Evolutionary conservation across 2,888 invertebrate species (phyloP).

Genomic region (Andrena bucephala): DNA sequence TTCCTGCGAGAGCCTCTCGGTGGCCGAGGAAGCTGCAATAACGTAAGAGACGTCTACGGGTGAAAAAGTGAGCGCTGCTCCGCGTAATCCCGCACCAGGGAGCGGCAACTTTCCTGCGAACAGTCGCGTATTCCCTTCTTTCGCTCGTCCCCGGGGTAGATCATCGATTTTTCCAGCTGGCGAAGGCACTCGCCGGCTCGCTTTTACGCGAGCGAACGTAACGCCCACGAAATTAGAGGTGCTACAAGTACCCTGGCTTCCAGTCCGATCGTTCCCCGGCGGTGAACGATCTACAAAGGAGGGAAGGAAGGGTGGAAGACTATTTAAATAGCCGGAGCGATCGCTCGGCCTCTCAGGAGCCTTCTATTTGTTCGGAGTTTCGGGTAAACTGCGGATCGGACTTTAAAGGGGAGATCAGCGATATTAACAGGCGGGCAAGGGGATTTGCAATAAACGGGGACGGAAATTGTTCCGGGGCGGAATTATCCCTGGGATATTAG

Average conservation of each 20-base stretch:
- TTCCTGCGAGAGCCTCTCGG: background rate
- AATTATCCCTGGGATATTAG: slow-evolving; percentile 25
- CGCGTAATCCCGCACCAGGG: background rate
- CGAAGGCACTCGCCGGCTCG: too few relatives aligned
- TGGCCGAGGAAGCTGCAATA: slow-evolving; percentile 15
- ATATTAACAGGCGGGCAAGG: slow-evolving; percentile 3
- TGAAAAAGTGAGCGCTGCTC: background rate
- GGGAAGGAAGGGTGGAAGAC: background rate
- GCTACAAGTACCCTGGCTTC: background rate
- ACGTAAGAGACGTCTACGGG: background rate
- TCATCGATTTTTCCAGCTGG: too few relatives aligned
- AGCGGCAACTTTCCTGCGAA: background rate
- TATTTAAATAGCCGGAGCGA: slow-evolving; percentile 1
- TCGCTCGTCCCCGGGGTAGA: background rate
- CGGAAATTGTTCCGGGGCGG: slow-evolving; percentile 15
- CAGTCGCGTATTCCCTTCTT: slow-evolving; percentile 1
- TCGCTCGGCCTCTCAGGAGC: background rate
- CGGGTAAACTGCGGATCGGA: slow-evolving; percentile 1
- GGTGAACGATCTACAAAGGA: background rate
- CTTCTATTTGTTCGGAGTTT: background rate
- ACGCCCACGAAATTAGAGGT: background rate
- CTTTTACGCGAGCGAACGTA: background rate
- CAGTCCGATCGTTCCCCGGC: too few relatives aligned
- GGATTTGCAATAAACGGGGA: background rate
- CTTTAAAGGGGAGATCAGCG: slow-evolving; percentile 1